A percentile compares a stretch with the other conserved stretches of the same genome.
phyloP scores from a whole-genome alignment of 2,888 invertebrate species.

The Cotesia congregata region DNA sequence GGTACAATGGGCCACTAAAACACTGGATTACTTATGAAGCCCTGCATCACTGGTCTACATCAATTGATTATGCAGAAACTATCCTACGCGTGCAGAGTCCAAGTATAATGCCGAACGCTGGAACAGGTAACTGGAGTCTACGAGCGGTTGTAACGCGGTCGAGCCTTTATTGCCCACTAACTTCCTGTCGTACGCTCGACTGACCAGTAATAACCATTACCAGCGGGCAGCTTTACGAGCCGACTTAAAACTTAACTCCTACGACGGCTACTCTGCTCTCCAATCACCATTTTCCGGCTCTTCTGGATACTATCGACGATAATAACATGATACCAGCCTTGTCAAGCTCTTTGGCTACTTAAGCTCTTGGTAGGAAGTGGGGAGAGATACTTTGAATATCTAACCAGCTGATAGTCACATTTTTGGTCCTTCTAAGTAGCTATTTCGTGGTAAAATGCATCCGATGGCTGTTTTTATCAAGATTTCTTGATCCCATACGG shows the following conservation, averaged over 20 bases:
- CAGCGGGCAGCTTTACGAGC: conserved; percentile 57
- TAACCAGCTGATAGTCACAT: too few species aligned
- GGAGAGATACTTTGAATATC: background rate
- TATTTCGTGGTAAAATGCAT: too few species aligned
- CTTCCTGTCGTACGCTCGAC: conserved; percentile 53
- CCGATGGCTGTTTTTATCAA: too few species aligned
- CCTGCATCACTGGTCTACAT: conserved; percentile 49
- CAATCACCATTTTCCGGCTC: conserved; percentile 41
- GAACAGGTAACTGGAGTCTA: conserved; percentile 51
- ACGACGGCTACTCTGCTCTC: conserved; percentile 33
- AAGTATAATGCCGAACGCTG: too few species aligned
- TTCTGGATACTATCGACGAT: background rate
- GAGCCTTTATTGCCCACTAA: conserved; percentile 62
- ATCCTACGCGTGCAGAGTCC: background rate
- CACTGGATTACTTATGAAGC: background rate
- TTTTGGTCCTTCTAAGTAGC: too few species aligned
- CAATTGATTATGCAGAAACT: conserved; percentile 54
- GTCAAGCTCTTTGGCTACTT: background rate
- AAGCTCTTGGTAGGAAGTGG: background rate
- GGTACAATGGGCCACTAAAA: background rate
- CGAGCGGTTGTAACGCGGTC: conserved; percentile 54
- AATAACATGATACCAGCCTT: background rate
- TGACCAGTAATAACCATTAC: conserved; percentile 61
- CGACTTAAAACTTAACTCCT: conserved; percentile 56
- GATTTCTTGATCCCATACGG: too few species aligned